Evolutionary conservation across 2,888 invertebrate genomes (phyloP), one percentile per base, ranked within the genome.

Genomic region (Drosophila parthenogenetica): DNA sequence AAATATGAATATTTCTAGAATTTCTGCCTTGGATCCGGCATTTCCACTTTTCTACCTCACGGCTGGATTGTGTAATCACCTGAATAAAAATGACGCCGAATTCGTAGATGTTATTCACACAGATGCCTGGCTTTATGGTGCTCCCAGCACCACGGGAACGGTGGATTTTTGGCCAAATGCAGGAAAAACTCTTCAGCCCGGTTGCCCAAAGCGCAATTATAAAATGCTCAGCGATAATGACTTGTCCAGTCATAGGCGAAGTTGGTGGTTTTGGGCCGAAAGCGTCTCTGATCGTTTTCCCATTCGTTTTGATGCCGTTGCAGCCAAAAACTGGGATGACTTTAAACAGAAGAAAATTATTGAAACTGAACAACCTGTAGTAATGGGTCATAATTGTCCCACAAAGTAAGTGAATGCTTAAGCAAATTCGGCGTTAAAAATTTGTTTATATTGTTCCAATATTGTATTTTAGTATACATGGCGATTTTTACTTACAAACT

Each of bases 101-200:
- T 94, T 94, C 46, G 94, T 94, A 1, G 94, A 95, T 89, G 93
- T 95, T 5, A 95, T 96, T 64, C 96, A 96, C 84, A 95, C 95
- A 0, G 95, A 95, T 77, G 94, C 94, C 0, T 94, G 94, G 29
- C 92, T 93, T 0, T 94, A 94, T 66, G 94, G 94, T 0, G 94
- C 94, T 0, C 94, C 94, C 0, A 93, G 93, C 0, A 89, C 92
- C 14, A 94, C 94, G 0, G 94, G 94, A 0, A 94, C 94, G 0
- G 94, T 92, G 0, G 94, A 94, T 79, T 94, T 94, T 90, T 94
- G 94, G 94, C 94, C 94, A 0, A 94, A 94, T 70, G 93, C 93
- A 0, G 94, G 94, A 1, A 93, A 93, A 78, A 93, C 94, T 57
- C 86, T 93, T n/a, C 94, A 94, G 75, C 94, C 94, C 0, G 94